Evolutionary conservation across 1,140 invertebrate species (phyloP), one percentile per base, ranked within the genome.

Genomic region (Heliconius nattereri): DNA sequence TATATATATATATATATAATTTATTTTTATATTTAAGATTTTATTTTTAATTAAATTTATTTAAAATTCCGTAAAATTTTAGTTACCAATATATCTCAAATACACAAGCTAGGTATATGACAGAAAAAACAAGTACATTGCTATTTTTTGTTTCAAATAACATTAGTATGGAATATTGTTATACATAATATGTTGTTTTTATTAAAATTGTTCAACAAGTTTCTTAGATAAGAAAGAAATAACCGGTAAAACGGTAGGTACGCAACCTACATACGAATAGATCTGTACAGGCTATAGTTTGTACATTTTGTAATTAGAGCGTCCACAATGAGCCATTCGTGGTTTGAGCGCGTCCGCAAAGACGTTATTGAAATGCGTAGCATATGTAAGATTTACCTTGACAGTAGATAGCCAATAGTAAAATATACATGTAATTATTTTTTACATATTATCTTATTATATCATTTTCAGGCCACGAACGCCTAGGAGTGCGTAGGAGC

Each of bases 281-380:
- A 1, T 66, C 6, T 16, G 26, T 66, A 57, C 1, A 57, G n/a
- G n/a, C 20, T 57, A 57, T 57, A 57, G 54, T 57, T 52, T 52
- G 13, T 52, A 52, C 19, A 57, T 57, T 57, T 57, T 57, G 54
- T 57, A 57, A 57, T 57, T 57, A 23, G 54, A 57, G 2, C 54
- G 20, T 57, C 20, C 26, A 66, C 26, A 66, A 66, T 66, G 13
- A 13, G 60, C 60, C 23, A 29, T 29, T 66, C 60, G 60, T 66
- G 60, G 60, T 66, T 29, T 66, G 11, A 66, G 60, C 60, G 60
- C 26, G 60, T 66, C 60, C 60, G 60, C 60, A 66, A 66, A 66
- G 3, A 66, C 60, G 60, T 29, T 66, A 66, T 66, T 66, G 60
- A 29, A 66, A 66, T 66, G 1, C 9, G 19, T 66, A 66, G 23